Evolutionary conservation across 2,888 invertebrate genomes (phyloP).

Genomic region (Hydropsyche betteni): DNA sequence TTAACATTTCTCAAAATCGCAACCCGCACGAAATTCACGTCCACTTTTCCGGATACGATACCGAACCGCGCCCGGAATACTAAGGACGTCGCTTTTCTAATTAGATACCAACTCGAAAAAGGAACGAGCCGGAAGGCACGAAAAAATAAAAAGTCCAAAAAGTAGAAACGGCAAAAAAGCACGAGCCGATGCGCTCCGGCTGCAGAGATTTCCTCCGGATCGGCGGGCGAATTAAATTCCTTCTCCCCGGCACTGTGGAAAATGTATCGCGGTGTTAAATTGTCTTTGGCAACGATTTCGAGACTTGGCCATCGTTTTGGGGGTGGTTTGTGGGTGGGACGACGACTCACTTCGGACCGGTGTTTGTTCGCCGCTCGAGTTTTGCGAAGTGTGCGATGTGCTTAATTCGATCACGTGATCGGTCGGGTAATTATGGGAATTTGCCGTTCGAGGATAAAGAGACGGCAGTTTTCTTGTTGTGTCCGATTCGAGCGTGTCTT

Average conservation of each 20-base stretch:
- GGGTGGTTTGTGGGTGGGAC: not conserved
- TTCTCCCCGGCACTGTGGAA: too few relatives aligned
- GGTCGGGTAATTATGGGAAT: too few relatives aligned
- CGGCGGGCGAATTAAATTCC: too few relatives aligned
- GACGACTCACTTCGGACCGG: too few relatives aligned
- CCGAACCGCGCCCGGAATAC: slow-evolving; percentile 1
- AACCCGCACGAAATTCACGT: not conserved
- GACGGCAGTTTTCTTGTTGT: too few relatives aligned
- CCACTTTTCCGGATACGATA: not conserved
- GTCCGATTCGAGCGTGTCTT: too few relatives aligned
- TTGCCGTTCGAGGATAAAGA: too few relatives aligned
- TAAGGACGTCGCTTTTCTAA: slow-evolving; percentile 7
- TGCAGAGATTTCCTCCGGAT: slow-evolving; percentile 5
- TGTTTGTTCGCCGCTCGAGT: not conserved
- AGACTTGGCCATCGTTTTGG: slow-evolving; percentile 32
- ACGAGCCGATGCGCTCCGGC: slow-evolving; percentile 4
- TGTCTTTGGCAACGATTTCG: slow-evolving; percentile 13
- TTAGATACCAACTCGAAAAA: not conserved
- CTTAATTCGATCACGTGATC: not conserved
- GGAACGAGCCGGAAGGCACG: not conserved
- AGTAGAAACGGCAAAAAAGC: not conserved
- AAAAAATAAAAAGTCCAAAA: not conserved
- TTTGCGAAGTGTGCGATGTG: not conserved
- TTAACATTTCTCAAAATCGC: too few relatives aligned
- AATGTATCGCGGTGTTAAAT: too few relatives aligned